These are phyloP conservation scores for Amphipoea oculea DNA, from an alignment of 2,888 invertebrate genomes.

Conservation along the genomic window DNA sequence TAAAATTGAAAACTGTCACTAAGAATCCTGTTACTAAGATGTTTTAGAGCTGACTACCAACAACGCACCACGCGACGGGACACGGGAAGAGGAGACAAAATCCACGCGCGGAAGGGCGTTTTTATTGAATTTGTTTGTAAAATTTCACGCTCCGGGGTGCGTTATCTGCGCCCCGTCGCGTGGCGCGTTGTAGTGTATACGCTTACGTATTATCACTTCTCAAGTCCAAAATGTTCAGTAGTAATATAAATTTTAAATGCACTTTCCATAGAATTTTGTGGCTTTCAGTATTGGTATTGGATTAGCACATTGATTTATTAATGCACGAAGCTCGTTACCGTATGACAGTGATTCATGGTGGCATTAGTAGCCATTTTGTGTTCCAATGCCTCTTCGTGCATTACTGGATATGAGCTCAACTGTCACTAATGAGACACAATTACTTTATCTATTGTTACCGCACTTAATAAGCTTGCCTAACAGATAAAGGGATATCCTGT, in stretches of 20 bases:
- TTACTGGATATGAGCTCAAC: no score
- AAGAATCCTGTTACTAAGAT: no score
- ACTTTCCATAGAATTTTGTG: background rate
- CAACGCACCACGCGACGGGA: no score
- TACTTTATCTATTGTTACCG: no score
- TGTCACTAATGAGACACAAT: no score
- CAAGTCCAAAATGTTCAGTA: background rate
- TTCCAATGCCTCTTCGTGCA: background rate
- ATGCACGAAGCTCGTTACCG: background rate
- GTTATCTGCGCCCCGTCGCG: no score
- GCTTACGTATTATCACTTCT: background rate
- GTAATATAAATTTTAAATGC: background rate
- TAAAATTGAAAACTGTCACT: background rate
- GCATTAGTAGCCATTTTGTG: constrained; percentile 21
- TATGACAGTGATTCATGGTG: constrained; percentile 45
- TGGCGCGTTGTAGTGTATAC: no score
- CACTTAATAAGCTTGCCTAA: no score
- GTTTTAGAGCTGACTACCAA: background rate
- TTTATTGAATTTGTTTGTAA: no score
- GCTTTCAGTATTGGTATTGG: background rate
- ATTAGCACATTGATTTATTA: constrained; percentile 37
- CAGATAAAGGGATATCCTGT: background rate
- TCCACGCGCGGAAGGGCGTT: no score
- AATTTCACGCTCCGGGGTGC: no score
- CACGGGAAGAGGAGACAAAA: no score